Evolutionary conservation across 2,113 vertebrate genomes (phyloP).

Genomic region (Otis tarda): DNA sequence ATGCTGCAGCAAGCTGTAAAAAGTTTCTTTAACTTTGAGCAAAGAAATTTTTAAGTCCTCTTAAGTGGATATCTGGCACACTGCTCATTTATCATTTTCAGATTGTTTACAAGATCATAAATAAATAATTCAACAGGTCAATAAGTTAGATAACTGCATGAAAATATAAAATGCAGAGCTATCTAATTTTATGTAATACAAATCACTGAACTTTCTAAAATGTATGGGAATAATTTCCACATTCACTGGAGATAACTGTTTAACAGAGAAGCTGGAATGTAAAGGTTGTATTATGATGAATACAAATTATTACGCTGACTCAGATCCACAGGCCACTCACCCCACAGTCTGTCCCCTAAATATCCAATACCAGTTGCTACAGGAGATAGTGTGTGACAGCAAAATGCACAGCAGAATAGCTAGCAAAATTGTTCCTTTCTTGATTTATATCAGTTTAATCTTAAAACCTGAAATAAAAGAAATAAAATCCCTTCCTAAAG

Average conservation of each 20-base stretch:
- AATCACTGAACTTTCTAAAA: background rate
- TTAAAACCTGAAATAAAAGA: background rate
- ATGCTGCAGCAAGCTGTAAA: constrained; percentile 1
- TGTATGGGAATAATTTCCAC: background rate
- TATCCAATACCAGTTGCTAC: background rate
- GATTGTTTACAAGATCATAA: background rate
- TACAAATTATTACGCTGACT: background rate
- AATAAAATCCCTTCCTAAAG: background rate
- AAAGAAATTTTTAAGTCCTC: background rate
- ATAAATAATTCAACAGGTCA: background rate
- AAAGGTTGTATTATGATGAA: background rate
- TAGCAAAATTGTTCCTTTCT: background rate
- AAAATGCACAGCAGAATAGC: background rate
- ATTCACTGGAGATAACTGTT: background rate
- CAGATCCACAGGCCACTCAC: background rate
- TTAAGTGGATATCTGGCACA: background rate
- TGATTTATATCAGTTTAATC: background rate
- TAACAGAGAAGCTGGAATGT: background rate
- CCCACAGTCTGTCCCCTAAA: background rate
- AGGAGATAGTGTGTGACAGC: background rate
- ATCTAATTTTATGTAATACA: background rate
- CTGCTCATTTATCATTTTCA: background rate
- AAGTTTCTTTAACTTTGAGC: constrained; percentile 50
- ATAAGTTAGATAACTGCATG: background rate
- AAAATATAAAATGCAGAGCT: background rate